phyloP scores from a whole-genome alignment of 2,888 invertebrate genomes.

The Cotesia congregata region DNA sequence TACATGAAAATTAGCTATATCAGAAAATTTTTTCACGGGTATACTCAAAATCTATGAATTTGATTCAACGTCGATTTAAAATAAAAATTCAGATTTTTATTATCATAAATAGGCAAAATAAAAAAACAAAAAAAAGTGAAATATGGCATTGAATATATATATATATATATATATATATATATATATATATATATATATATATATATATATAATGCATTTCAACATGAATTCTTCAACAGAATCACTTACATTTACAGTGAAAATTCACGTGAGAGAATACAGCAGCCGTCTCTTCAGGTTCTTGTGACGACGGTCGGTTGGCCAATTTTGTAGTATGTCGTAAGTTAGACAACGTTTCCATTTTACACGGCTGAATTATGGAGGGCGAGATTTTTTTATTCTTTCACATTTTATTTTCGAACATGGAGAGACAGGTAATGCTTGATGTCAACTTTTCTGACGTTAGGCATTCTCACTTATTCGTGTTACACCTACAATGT shows the following conservation, averaged over 20 bases:
- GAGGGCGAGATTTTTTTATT: slow-evolving; percentile 47
- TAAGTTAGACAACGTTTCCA: slow-evolving; percentile 49
- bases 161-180: not conserved
- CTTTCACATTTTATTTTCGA: slow-evolving; percentile 36
- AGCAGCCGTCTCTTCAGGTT: slow-evolving; percentile 15
- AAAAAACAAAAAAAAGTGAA: not conserved
- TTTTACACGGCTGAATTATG: slow-evolving; percentile 49
- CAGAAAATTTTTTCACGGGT: not conserved
- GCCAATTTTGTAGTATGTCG: slow-evolving; percentile 48
- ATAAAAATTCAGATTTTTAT: not conserved
- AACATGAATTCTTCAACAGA: slow-evolving; percentile 3
- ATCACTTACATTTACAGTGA: not conserved
- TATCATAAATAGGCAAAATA: not conserved
- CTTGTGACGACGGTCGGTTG: slow-evolving; percentile 19
- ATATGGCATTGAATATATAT: not conserved
- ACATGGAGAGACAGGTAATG: not conserved
- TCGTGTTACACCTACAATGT: not conserved
- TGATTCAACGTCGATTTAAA: no score
- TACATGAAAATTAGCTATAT: no score
- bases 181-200: not conserved
- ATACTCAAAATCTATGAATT: not conserved
- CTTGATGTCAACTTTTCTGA: not conserved
- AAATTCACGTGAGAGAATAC: slow-evolving; percentile 5
- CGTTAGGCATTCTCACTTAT: slow-evolving; percentile 6
- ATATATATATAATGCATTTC: not conserved